Evolutionary conservation across 2,797 vertebrate species (phyloP), one percentile per base, ranked within the genome.

Genomic region (Alcedo quadribrachys): DNA sequence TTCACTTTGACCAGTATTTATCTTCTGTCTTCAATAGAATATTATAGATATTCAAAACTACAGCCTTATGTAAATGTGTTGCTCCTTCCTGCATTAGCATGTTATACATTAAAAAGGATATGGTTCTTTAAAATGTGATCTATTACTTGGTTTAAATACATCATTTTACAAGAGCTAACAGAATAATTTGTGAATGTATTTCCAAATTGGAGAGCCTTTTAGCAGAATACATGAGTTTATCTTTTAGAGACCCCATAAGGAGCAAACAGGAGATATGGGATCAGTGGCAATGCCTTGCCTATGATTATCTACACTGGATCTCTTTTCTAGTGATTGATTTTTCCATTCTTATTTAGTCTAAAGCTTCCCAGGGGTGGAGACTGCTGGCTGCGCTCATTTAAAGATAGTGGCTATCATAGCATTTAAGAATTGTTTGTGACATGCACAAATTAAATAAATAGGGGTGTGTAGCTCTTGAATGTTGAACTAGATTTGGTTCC

Each of bases 381-480:
- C 22, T 85, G 85, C 87, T 92, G 78, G 42, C 80, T 87, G 57
- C 32, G 50, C 46, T 76, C 42, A 43, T 71, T 78, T 71, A 86
- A 65, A 94, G 16, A 62, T 42, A 57, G 69, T 66, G 63, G 33
- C 70, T 91, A 46, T 74, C 45, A 20, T 21, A 33, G 80, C 3
- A 80, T 87, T 80, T 75, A 80, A 85, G 51, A 88, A 90, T 84
- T 89, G 63, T 86, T 94, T 81, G 74, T 92, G 88, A 81, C 58
- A 81, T 33, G 60, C 6, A 81, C 55, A 61, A 76, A 91, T 68
- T 42, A 81, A 87, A 92, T 79, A 81, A 93, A 89, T 63, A 66
- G 45, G 10, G 61, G 43, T 75, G 32, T 2, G 1, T 54, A 60
- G 45, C 55, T 80, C 40, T 71, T 62, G 27, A 53, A 32, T 51